Evolutionary conservation across 92 coral and sea anemone genomes (phyloP).

Genomic region (Phenganax stokvisi): DNA sequence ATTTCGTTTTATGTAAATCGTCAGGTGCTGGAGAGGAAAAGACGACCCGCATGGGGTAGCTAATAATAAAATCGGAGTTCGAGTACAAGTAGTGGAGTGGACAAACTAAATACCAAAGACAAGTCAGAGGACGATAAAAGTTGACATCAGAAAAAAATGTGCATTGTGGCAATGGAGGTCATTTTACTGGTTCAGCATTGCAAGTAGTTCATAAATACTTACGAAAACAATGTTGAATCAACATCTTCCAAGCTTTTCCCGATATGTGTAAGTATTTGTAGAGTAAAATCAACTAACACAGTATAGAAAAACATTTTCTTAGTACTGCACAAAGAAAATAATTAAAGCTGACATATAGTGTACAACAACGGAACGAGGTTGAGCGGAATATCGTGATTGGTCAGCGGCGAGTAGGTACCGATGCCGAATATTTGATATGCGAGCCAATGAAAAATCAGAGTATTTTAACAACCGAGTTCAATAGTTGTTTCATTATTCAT

Average conservation of each 20-base stretch:
- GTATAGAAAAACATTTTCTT: background rate
- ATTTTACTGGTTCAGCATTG: background rate
- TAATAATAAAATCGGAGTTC: too few species aligned
- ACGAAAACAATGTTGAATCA: conserved; percentile 51
- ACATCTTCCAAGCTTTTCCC: conserved; percentile 66
- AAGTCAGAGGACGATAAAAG: too few species aligned
- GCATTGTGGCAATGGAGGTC: background rate
- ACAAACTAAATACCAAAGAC: too few species aligned
- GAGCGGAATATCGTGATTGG: too few species aligned
- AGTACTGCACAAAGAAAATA: background rate
- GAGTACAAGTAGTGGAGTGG: too few species aligned
- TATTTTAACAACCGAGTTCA: too few species aligned
- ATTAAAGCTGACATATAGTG: background rate
- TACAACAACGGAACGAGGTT: background rate
- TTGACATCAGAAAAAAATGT: background rate
- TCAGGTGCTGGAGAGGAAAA: too few species aligned
- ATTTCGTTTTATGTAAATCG: too few species aligned
- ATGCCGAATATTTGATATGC: background rate
- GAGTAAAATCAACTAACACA: conserved; percentile 58
- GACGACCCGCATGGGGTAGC: too few species aligned
- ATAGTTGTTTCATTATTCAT: too few species aligned
- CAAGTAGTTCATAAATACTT: conserved; percentile 32
- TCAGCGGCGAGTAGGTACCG: too few species aligned
- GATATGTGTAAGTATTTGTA: conserved; percentile 57
- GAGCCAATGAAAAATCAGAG: background rate